Evolutionary conservation across 1,140 invertebrate genomes (phyloP), one percentile per base, ranked within the genome.

Genomic region (Myzus persicae): DNA sequence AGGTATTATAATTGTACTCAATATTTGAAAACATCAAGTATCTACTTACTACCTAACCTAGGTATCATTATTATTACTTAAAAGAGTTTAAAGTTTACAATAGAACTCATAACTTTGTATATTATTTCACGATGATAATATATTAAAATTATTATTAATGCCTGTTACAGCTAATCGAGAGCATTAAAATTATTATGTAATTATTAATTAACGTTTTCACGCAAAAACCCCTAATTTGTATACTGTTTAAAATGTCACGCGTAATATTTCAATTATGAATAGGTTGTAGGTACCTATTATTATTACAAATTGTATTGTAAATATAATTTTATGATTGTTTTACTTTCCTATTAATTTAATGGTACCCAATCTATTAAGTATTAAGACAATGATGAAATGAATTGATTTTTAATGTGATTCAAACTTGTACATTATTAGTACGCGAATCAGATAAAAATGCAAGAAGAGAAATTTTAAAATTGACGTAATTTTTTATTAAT

Each of bases 401-500:
- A 46, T 36, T 48, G 44, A 20, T 48, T 36, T 88, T 48, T 48
- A n/a, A 48, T 88, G 20, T 36, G 11, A 38, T 22, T 89, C n/a
- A 11, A 51, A 51, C 3, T 51, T 51, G 87, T 36, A 24, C 46
- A n/a, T 51, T 38, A 88, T 89, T 51, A 51, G 87, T 89, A 51
- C 26, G 46, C 38, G 87, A 89, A 51, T 36, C 31, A 22, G 26
- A 40, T 42, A 42, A 8, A 36, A 9, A 36, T 36, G 24, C 14
- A 24, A 38, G n/a, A 51, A 89, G 46, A 89, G 22, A 89, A 51
- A 89, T 89, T 76, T 89, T 24, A 38, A 51, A 36, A 89, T 89
- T 22, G n/a, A 51, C 26, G n/a, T 88, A 36, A 88, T 51, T 51
- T 36, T 2, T 36, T 22, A 51, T 22, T 89, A 48, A 51, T 48